Conservation (phyloP, 2,113 vertebrate genomes). For the Cochlearius cochlearius region DNA sequence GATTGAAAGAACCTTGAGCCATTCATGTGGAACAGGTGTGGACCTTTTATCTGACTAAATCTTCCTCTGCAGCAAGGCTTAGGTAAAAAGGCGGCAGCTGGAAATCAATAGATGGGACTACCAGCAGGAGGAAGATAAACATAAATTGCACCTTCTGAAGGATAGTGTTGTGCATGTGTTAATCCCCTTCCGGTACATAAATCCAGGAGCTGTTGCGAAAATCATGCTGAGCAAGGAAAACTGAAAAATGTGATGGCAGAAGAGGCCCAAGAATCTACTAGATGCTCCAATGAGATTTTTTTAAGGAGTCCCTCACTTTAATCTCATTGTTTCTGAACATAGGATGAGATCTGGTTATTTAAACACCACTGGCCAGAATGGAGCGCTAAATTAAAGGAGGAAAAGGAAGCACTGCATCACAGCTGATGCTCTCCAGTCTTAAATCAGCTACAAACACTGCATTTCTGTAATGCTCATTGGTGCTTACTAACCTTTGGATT, state of each 20-base stretch:
- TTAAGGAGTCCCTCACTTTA: background rate
- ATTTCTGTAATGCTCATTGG: background rate
- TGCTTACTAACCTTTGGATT: background rate
- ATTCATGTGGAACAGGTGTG: background rate
- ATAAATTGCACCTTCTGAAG: constrained; percentile 1
- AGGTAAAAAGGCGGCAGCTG: background rate
- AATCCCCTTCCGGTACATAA: background rate
- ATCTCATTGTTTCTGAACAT: background rate
- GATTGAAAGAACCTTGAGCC: background rate
- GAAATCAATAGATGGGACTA: background rate
- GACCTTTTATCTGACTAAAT: background rate
- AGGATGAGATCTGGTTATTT: background rate
- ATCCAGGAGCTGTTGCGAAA: background rate
- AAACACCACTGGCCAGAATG: background rate
- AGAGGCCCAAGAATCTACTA: background rate
- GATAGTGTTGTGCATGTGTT: background rate
- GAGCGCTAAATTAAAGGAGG: background rate
- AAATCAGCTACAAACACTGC: background rate
- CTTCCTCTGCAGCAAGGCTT: background rate
- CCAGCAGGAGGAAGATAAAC: constrained; percentile 22
- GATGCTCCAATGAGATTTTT: background rate
- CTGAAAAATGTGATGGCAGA: background rate
- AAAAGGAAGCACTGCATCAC: background rate
- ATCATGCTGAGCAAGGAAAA: background rate
- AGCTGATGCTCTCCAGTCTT: background rate